A percentile compares a stretch with the other conserved stretches of the same genome.
Conservation (phyloP, 2,797 vertebrate species). For the Glossophaga mutica region DNA sequence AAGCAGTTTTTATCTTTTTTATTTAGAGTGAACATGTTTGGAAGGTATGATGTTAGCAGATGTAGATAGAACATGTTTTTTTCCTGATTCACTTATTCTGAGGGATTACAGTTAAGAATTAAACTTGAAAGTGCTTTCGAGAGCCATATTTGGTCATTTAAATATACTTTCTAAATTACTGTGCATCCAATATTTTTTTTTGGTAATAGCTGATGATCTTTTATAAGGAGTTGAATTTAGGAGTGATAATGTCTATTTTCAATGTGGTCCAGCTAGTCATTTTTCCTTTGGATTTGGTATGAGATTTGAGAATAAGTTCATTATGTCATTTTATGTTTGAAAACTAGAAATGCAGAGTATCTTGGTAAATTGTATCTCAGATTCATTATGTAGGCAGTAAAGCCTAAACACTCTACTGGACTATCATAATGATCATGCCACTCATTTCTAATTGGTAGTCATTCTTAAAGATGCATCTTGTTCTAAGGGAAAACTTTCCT, state of each 20-base stretch:
- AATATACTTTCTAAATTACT: slow-evolving; percentile 29
- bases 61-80: slow-evolving; percentile 5
- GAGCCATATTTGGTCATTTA: slow-evolving; percentile 11
- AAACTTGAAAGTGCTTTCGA: neutral
- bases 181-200: neutral
- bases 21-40: neutral
- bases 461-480: neutral
- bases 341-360: slow-evolving; percentile 30
- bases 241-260: slow-evolving; percentile 35
- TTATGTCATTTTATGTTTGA: slow-evolving; percentile 13
- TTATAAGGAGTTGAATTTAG: slow-evolving; percentile 13
- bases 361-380: slow-evolving; percentile 18
- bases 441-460: neutral
- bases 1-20: slow-evolving; percentile 34
- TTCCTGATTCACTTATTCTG: slow-evolving; percentile 17
- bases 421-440: neutral
- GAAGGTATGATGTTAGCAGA: neutral
- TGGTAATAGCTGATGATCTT: neutral
- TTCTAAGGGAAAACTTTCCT: neutral
- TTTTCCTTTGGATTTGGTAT: slow-evolving; percentile 45
- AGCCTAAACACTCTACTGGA: neutral
- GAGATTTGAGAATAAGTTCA: slow-evolving; percentile 37
- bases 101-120: slow-evolving; percentile 39
- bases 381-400: slow-evolving; percentile 13
- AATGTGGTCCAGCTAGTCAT: neutral